Percentiles rank a stretch among this genome's conserved stretches.
These are phyloP conservation scores for Martes martes DNA, from an alignment of 2,113 vertebrate species.

Conservation along the genomic window DNA sequence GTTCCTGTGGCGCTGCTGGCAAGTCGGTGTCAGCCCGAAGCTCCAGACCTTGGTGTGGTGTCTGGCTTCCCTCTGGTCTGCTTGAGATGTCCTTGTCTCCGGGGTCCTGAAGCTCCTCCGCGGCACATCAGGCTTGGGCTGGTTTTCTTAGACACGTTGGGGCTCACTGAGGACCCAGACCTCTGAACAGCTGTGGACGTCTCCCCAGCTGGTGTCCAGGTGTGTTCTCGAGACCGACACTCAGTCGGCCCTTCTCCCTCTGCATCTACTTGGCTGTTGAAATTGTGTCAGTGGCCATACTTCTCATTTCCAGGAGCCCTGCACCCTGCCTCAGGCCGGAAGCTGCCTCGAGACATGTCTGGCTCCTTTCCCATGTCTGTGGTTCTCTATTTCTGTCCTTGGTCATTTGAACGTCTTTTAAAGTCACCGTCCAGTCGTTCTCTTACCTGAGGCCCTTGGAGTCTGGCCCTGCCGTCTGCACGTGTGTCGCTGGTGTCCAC, in stretches of 20 bases:
- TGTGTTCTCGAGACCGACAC: not conserved
- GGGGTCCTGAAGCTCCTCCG: fast-evolving
- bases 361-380: not conserved
- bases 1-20: not conserved
- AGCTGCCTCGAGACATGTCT: not conserved
- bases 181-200: not conserved
- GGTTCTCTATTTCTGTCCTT: not conserved
- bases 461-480: not conserved
- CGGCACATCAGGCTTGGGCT: fast-evolving
- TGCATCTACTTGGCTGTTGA: fast-evolving
- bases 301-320: not conserved
- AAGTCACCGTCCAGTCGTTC: not conserved
- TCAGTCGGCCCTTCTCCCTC: not conserved
- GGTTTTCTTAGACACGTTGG: not conserved
- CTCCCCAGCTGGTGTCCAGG: not conserved
- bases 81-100: fast-evolving
- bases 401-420: not conserved
- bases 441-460: fast-evolving
- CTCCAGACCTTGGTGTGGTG: not conserved
- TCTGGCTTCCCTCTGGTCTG: not conserved
- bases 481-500: fast-evolving
- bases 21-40: not conserved
- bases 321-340: not conserved
- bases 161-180: not conserved
- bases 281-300: not conserved